phyloP scores from a whole-genome alignment of 2,888 invertebrate genomes.

The Ophion ellenae region DNA sequence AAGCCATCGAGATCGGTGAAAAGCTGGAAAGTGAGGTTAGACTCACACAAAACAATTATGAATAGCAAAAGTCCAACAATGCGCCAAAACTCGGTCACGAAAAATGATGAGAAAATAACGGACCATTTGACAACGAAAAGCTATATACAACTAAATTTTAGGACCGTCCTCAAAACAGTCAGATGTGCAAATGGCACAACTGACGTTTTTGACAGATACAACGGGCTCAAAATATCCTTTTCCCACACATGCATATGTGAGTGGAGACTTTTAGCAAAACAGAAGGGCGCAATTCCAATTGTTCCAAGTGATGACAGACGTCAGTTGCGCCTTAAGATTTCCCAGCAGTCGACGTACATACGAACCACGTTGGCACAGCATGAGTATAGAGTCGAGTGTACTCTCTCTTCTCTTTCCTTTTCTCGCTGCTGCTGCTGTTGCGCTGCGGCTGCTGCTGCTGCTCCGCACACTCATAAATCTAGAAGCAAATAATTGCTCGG shows the following conservation, averaged over 20 bases:
- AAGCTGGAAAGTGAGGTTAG: too few species aligned
- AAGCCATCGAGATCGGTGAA: too few species aligned
- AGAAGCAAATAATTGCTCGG: conserved; percentile 82
- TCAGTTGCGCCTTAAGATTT: conserved; percentile 3
- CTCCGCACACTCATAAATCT: conserved; percentile 82
- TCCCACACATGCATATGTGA: neutral
- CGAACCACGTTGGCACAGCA: conserved; percentile 45
- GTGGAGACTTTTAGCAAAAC: neutral
- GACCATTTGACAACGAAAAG: too few species aligned
- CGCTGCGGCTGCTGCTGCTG: conserved; percentile 59
- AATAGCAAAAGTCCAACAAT: too few species aligned
- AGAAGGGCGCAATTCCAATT: neutral
- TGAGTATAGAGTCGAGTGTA: conserved; percentile 57
- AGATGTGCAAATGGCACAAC: too few species aligned
- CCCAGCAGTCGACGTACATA: neutral
- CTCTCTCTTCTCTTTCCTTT: conserved; percentile 59
- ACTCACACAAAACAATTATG: too few species aligned
- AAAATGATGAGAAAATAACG: too few species aligned
- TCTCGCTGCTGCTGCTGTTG: conserved; percentile 51
- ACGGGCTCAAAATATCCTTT: too few species aligned
- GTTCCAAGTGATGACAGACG: neutral
- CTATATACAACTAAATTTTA: too few species aligned
- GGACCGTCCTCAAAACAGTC: too few species aligned
- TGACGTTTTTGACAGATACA: too few species aligned
- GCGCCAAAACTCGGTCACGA: too few species aligned